Conservation (phyloP, 2,888 invertebrate species). For the Drosophila seclusa region DNA sequence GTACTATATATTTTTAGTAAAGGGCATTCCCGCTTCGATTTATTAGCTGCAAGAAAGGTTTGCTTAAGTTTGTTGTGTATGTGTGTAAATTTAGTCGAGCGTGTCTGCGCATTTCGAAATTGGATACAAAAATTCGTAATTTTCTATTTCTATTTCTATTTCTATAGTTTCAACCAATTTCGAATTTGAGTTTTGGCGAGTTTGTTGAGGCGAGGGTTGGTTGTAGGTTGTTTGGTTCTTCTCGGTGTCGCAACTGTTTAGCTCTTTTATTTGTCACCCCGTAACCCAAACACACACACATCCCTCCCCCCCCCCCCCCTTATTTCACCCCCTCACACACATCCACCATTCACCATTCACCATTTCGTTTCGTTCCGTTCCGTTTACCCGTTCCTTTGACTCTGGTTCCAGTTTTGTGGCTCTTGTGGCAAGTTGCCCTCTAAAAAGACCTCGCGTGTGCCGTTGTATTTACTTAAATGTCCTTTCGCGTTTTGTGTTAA, state of each 20-base stretch:
- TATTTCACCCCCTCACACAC: constrained; percentile 17
- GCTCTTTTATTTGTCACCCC: constrained; percentile 58
- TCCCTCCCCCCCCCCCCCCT: not conserved
- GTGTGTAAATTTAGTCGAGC: constrained; percentile 64
- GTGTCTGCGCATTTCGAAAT: constrained; percentile 74
- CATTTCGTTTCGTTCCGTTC: constrained; percentile 15
- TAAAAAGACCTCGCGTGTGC: constrained; percentile 59
- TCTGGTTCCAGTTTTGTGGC: constrained; percentile 5
- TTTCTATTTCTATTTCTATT: constrained; percentile 33
- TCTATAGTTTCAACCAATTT: constrained; percentile 50
- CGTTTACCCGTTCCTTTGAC: constrained; percentile 53
- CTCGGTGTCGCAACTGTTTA: constrained; percentile 61
- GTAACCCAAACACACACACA: not conserved
- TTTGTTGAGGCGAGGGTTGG: constrained; percentile 49
- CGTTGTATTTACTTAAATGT: constrained; percentile 68
- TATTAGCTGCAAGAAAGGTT: not conserved
- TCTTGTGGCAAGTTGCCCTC: constrained; percentile 34
- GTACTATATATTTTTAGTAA: no score
- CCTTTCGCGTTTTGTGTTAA: constrained; percentile 72
- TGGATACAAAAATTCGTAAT: constrained; percentile 67
- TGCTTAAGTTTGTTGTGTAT: constrained; percentile 11
- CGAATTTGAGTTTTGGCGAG: constrained; percentile 48
- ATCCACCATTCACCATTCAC: constrained; percentile 20
- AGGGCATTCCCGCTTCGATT: constrained; percentile 36
- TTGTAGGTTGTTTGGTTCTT: constrained; percentile 19